Evolutionary conservation across 2,113 vertebrate species (phyloP).

Genomic region (Calyptommatus sinebrachiatus): DNA sequence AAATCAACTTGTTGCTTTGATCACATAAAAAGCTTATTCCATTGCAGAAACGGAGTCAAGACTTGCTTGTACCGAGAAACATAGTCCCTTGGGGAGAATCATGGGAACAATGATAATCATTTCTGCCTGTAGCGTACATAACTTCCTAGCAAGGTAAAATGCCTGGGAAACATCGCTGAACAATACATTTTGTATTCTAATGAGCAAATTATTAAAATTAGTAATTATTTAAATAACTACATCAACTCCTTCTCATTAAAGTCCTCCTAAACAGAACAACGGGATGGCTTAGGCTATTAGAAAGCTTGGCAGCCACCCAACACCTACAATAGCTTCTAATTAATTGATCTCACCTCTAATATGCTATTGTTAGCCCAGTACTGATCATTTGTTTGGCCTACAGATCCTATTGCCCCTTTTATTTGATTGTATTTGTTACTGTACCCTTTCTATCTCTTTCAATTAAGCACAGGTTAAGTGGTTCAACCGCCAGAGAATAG

Average conservation of each 20-base stretch:
- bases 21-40: accelerated
- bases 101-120: neutral
- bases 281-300: conserved; percentile 80
- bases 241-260: conserved; percentile 84
- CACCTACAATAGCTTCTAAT: conserved; percentile 84
- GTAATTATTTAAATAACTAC: conserved; percentile 83
- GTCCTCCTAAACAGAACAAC: conserved; percentile 77
- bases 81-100: accelerated
- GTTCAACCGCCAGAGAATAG: conserved; percentile 84
- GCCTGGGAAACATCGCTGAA: conserved; percentile 56
- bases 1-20: neutral
- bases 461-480: conserved; percentile 91
- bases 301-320: conserved; percentile 82
- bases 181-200: conserved; percentile 76
- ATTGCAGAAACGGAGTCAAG: conserved; percentile 1
- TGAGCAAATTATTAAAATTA: conserved; percentile 85
- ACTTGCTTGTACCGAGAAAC: conserved; percentile 14
- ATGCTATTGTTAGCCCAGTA: conserved; percentile 82
- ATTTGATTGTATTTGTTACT: conserved; percentile 88
- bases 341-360: conserved; percentile 88
- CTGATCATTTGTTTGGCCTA: conserved; percentile 85
- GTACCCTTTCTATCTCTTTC: conserved; percentile 86
- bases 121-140: accelerated
- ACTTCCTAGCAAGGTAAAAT: conserved; percentile 41
- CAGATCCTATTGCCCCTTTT: conserved; percentile 81